A percentile compares a stretch with the other conserved stretches of the same genome.
These are phyloP conservation scores for Meloidogyne chitwoodi DNA, from an alignment of 1,140 invertebrate species.

Conservation along the genomic window DNA sequence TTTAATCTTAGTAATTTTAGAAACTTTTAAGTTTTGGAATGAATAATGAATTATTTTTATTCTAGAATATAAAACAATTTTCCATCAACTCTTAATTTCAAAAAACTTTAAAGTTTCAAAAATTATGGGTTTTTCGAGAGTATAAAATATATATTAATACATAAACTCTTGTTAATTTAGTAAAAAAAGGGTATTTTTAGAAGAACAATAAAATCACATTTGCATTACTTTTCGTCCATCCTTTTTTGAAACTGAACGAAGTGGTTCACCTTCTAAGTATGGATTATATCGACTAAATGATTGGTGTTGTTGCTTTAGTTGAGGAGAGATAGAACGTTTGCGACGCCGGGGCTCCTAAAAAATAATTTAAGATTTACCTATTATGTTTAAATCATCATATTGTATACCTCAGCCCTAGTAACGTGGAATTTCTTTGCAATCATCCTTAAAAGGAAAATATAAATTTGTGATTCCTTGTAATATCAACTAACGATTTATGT, in stretches of 20 bases:
- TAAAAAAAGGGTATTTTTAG: not conserved
- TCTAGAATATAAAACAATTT: too few species aligned
- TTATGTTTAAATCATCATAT: not conserved
- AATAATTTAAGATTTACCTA: not conserved
- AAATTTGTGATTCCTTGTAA: too few species aligned
- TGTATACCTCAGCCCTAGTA: conserved; percentile 63
- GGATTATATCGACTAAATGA: conserved; percentile 44
- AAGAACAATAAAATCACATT: conserved; percentile 1
- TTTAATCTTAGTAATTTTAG: too few species aligned
- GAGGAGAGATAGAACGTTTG: conserved; percentile 49
- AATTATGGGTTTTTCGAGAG: too few species aligned
- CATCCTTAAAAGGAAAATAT: conserved; percentile 53
- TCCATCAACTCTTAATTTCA: too few species aligned
- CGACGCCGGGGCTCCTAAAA: conserved; percentile 46
- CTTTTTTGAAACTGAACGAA: conserved; percentile 62
- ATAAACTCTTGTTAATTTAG: too few species aligned
- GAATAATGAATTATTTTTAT: too few species aligned
- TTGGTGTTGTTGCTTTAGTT: conserved; percentile 26
- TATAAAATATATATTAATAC: too few species aligned
- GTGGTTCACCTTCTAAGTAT: conserved; percentile 60
- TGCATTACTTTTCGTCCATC: conserved; percentile 47
- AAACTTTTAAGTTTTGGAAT: too few species aligned
- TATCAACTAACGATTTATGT: conserved; percentile 65
- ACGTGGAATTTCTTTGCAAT: conserved; percentile 76
- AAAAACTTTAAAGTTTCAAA: too few species aligned